Percentiles rank a stretch among this genome's conserved stretches.
Evolutionary conservation across 2,797 vertebrate genomes (phyloP).

Genomic region (Eulemur coronatus): DNA sequence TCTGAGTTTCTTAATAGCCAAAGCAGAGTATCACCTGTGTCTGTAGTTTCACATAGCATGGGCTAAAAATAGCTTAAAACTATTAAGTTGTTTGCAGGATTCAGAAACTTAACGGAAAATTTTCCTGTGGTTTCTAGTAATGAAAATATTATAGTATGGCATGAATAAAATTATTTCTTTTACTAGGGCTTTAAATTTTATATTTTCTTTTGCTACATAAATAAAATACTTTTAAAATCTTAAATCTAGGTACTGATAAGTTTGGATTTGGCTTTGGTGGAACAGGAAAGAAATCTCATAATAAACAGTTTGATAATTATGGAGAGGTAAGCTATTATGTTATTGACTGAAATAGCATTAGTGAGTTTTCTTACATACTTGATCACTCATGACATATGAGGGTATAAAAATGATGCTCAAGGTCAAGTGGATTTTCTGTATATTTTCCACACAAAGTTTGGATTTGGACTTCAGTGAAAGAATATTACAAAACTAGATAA

Average conservation of each 20-base stretch:
- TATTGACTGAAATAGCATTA: neutral
- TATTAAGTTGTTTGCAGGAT: neutral
- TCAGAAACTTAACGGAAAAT: neutral
- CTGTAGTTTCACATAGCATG: no score
- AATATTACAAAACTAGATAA: neutral
- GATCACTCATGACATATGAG: neutral
- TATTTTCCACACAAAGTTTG: neutral
- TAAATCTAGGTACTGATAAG: conserved; percentile 93
- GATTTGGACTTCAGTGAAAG: neutral
- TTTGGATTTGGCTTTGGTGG: conserved; percentile 98
- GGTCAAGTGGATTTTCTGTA: neutral
- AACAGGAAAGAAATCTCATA: conserved; percentile 98
- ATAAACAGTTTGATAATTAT: conserved; percentile 99
- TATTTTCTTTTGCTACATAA: neutral
- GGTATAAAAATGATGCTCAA: neutral
- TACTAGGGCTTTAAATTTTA: neutral
- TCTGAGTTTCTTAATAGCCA: neutral
- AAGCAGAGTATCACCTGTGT: neutral
- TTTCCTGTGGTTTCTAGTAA: neutral
- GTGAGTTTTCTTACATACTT: neutral
- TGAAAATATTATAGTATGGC: neutral
- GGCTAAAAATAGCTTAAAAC: neutral
- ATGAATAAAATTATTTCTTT: neutral
- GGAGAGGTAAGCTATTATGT: conserved; percentile 90
- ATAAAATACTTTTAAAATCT: conserved; percentile 19